Evolutionary conservation across 2,888 invertebrate species (phyloP).

Genomic region (Cepaea hortensis): DNA sequence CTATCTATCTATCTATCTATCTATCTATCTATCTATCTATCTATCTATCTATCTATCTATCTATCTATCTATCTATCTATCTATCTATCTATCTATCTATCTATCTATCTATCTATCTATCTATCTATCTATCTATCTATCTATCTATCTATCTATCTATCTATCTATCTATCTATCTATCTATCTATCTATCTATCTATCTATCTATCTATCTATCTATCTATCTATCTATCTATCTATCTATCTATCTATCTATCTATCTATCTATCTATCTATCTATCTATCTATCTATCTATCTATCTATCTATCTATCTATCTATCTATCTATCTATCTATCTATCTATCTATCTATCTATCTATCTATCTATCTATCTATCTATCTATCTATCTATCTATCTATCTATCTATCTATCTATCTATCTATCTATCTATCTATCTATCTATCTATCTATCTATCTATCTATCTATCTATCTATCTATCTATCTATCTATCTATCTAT

Average conservation of each 20-base stretch:
- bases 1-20: background rate
- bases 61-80: constrained; percentile 1
- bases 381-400: constrained; percentile 7
- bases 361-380: background rate
- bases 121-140: constrained; percentile 7
- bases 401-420: background rate
- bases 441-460: background rate
- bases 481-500: too few species aligned
- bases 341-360: background rate
- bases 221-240: background rate
- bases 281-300: background rate
- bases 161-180: constrained; percentile 1
- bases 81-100: constrained; percentile 7
- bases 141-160: constrained; percentile 4
- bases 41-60: background rate
- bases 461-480: too few species aligned
- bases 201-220: background rate
- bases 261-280: background rate
- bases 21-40: background rate
- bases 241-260: background rate
- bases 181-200: background rate
- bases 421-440: background rate
- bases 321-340: background rate
- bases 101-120: constrained; percentile 7
- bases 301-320: background rate